Conservation (phyloP, 2,797 vertebrate species). For the Parauchenoglanis punctatus region DNA sequence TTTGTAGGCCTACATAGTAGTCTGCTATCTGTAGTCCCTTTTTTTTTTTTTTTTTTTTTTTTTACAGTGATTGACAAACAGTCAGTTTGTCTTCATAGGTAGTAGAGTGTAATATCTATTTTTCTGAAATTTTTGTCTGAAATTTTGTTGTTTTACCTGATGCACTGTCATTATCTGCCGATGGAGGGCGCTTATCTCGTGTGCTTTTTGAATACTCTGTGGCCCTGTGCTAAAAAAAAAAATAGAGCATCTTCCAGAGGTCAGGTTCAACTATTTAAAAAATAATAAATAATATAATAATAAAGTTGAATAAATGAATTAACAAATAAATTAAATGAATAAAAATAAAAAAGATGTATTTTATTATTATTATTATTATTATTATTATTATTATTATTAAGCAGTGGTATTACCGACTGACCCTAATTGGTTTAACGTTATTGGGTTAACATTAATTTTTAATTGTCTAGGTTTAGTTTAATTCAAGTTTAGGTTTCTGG, state of each 20-base stretch:
- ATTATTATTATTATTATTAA: neutral
- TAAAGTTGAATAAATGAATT: neutral
- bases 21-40: neutral
- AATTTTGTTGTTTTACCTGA: neutral
- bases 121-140: neutral
- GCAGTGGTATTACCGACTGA: neutral
- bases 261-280: neutral
- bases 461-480: neutral
- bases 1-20: neutral
- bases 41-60: neutral
- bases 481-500: neutral
- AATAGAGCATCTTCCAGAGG: neutral
- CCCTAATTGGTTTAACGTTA: neutral
- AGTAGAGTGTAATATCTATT: neutral
- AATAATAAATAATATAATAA: no score
- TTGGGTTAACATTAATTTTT: neutral
- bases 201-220: neutral
- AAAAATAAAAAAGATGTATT: neutral
- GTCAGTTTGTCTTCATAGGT: neutral
- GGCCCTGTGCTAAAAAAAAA: neutral
- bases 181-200: neutral
- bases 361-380: neutral
- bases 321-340: neutral
- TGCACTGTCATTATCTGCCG: neutral
- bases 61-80: no score